These are phyloP conservation scores for Pangasianodon hypophthalmus DNA, from an alignment of 2,113 vertebrate species.

Conservation along the genomic window DNA sequence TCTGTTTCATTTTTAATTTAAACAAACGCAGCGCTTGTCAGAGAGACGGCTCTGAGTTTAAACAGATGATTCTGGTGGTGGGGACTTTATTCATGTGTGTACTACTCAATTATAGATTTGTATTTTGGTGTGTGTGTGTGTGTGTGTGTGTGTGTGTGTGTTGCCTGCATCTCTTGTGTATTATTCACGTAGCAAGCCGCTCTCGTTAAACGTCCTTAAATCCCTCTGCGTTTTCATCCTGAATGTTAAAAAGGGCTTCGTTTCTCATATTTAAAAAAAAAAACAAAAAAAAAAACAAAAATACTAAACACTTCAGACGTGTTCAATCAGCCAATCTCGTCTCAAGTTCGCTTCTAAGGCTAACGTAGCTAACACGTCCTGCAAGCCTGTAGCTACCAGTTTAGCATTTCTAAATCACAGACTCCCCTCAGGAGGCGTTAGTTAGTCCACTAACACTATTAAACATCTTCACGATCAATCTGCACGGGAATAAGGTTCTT, in stretches of 20 bases:
- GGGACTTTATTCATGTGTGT: conserved; percentile 11
- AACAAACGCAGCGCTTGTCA: not conserved
- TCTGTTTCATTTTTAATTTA: not conserved
- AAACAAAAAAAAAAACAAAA: not conserved
- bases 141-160: conserved; percentile 35
- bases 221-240: not conserved
- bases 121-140: conserved; percentile 35
- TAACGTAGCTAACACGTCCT: not conserved
- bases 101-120: conserved; percentile 37
- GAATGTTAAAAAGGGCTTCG: not conserved
- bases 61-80: not conserved
- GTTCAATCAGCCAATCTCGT: not conserved
- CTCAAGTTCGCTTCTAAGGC: not conserved
- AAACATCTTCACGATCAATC: too few relatives aligned
- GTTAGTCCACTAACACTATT: too few relatives aligned
- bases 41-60: not conserved
- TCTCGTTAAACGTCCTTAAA: not conserved
- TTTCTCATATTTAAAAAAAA: not conserved
- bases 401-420: not conserved
- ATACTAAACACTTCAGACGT: not conserved
- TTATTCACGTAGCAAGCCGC: not conserved
- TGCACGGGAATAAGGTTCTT: too few relatives aligned
- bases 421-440: too few relatives aligned
- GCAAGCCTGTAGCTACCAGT: not conserved
- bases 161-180: not conserved